Base-by-base conservation (phyloP, 2,888 invertebrate genomes). In the Acanthosepion pharaonis region DNA sequence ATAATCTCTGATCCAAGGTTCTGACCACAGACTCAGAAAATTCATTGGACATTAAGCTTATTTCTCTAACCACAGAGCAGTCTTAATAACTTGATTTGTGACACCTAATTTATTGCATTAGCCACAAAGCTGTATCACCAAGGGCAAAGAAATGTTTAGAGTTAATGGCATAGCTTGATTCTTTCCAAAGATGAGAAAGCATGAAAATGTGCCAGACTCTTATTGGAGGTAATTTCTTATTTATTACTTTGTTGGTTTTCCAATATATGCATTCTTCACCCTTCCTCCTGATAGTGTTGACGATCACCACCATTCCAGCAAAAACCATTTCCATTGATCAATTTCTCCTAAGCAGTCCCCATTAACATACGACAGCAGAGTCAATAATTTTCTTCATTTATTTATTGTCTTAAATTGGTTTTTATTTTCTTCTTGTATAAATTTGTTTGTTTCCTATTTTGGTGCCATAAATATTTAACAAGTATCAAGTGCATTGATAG, bases 401-500 rank as follows among this genome's bases (percentile, higher is more conserved):
- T 78, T 78, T 78, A 78, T 78, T 78, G 78, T 78, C 78, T 78
- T 78, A n/a, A 78, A 78, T 78, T 78, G 23, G 59, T 78, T n/a
- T n/a, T n/a, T 78, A 5, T 78, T 78, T n/a, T n/a, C n/a, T 78
- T 33, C 78, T 78, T 78, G n/a, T 78, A 33, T 78, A 15, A 9
- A 11, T n/a, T 28, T n/a, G 78, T 78, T 78, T 78, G n/a, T 78
- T n/a, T n/a, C 78, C n/a, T 78, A 15, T 78, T n/a, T 33, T n/a
- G 20, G 78, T 78, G n/a, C 78, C n/a, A 78, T 78, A 78, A 78
- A 78, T 78, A 78, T 78, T 78, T 78, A 78, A 78, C 78, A 78
- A 78, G 33, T 78, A 78, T 78, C 78, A 78, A 78, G n/a, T n/a
- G 78, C n/a, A 78, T 5, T n/a, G 78, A 78, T 33, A n/a, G n/a